phyloP scores from a whole-genome alignment of 2,113 vertebrate species.

The Rousettus leschenaultii region DNA sequence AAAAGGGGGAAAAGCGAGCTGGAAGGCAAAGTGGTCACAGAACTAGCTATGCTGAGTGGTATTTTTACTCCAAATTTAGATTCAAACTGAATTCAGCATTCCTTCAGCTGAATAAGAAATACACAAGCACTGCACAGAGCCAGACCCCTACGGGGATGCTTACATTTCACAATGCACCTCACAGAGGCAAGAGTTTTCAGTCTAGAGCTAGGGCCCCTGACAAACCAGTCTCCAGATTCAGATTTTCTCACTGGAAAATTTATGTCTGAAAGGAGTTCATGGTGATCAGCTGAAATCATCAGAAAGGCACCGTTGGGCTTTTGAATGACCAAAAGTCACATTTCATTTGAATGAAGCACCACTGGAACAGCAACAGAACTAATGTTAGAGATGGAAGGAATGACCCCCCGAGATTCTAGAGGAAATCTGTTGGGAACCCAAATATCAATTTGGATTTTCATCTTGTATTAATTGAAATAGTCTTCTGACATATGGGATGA shows the following conservation, averaged over 20 bases:
- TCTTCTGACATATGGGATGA: neutral
- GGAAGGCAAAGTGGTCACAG: neutral
- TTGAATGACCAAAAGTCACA: conserved; percentile 42
- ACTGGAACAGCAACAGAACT: neutral
- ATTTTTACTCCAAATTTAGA: neutral
- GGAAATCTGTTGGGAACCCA: neutral
- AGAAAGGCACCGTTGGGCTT: conserved; percentile 14
- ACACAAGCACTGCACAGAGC: conserved; percentile 10
- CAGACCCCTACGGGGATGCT: conserved; percentile 56
- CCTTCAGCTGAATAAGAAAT: conserved; percentile 48
- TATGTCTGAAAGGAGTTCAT: neutral
- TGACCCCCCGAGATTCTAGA: neutral
- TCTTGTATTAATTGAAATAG: neutral
- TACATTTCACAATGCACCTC: conserved; percentile 63
- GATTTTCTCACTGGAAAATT: conserved; percentile 22
- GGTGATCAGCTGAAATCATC: neutral
- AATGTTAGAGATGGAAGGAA: neutral
- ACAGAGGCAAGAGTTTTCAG: conserved; percentile 3
- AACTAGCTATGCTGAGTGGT: neutral
- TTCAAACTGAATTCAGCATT: conserved; percentile 56
- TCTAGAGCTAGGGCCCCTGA: neutral
- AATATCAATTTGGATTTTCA: conserved; percentile 2
- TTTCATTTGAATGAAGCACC: conserved; percentile 36
- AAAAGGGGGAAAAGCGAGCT: neutral
- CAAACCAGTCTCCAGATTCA: conserved; percentile 11